phyloP scores from a whole-genome alignment of 2,888 invertebrate genomes.

The Scaptomyza parva region DNA sequence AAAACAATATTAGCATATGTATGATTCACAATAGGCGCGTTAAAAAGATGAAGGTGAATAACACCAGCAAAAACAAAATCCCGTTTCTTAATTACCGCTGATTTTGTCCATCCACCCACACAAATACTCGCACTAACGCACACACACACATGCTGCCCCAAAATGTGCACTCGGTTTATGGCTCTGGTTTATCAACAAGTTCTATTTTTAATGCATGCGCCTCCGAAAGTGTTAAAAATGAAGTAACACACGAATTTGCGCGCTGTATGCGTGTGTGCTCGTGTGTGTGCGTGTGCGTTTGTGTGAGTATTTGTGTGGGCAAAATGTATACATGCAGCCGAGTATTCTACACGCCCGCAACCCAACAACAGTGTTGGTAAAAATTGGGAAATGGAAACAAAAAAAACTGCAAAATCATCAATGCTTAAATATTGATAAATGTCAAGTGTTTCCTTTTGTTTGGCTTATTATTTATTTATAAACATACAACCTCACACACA shows the following conservation, averaged over 20 bases:
- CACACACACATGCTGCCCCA: conserved; percentile 30
- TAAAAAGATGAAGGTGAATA: conserved; percentile 1
- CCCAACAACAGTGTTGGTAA: not conserved
- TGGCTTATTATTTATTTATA: not conserved
- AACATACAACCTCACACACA: no score
- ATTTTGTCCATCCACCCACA: conserved; percentile 33
- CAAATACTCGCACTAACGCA: not conserved
- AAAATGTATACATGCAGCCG: not conserved
- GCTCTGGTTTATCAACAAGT: conserved; percentile 76
- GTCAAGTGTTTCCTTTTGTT: not conserved
- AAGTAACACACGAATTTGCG: conserved; percentile 41
- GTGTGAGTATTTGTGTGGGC: not conserved
- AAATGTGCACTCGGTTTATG: conserved; percentile 55
- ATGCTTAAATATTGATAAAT: not conserved
- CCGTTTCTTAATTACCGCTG: conserved; percentile 39
- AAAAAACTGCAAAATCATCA: not conserved
- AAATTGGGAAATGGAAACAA: not conserved
- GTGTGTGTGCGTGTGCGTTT: conserved; percentile 3
- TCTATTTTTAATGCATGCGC: conserved; percentile 76
- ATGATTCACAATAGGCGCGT: conserved; percentile 31
- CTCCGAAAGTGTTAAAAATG: conserved; percentile 57
- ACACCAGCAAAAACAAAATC: conserved; percentile 41
- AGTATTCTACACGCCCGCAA: not conserved
- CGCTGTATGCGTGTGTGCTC: conserved; percentile 3
- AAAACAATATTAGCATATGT: conserved; percentile 4